Evolutionary conservation across 2,797 vertebrate species (phyloP).

Genomic region (Poliocrania exsul): DNA sequence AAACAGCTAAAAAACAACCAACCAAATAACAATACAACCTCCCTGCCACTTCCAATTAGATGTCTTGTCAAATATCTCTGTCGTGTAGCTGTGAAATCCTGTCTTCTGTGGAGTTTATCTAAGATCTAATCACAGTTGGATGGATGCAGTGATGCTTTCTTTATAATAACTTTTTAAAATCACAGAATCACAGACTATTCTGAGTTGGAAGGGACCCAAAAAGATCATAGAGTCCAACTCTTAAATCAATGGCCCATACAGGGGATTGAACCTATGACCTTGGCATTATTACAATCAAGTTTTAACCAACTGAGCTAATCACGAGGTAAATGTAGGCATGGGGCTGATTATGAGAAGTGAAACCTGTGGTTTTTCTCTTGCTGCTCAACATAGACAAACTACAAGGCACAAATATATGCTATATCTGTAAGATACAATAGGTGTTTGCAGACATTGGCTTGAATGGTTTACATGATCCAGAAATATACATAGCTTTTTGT

Average conservation of each 20-base stretch:
- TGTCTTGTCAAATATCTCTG: background rate
- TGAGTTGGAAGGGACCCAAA: too few relatives aligned
- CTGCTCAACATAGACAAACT: background rate
- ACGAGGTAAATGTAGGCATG: background rate
- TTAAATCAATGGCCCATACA: too few relatives aligned
- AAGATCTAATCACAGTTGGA: background rate
- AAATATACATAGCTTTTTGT: background rate
- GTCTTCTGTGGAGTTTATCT: background rate
- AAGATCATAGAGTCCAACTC: too few relatives aligned
- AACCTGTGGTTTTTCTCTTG: background rate
- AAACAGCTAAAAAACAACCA: background rate
- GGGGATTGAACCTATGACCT: too few relatives aligned
- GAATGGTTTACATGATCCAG: background rate
- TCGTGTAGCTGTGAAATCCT: background rate
- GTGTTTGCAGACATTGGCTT: background rate
- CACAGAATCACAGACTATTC: too few relatives aligned
- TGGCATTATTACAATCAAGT: too few relatives aligned
- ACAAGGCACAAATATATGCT: background rate
- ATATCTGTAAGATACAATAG: background rate
- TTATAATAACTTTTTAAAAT: background rate
- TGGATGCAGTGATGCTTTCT: background rate
- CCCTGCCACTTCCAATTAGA: background rate
- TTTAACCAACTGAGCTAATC: too few relatives aligned
- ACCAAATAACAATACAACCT: fast-evolving
- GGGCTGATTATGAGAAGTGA: background rate